Evolutionary conservation across 2,113 vertebrate genomes (phyloP).

Genomic region (Craseonycteris thonglongyai): DNA sequence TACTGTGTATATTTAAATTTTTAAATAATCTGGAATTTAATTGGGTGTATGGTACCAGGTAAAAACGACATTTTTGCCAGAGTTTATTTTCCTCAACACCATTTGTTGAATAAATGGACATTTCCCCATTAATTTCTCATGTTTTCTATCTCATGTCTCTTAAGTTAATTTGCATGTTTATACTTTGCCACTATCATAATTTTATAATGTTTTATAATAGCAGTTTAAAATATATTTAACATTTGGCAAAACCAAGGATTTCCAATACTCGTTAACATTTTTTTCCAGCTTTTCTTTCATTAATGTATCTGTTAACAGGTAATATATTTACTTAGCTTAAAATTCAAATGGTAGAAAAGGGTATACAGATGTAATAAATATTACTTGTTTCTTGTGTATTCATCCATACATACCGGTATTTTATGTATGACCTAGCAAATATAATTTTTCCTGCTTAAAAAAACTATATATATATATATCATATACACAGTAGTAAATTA

Average conservation of each 20-base stretch:
- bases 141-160: not conserved
- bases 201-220: not conserved
- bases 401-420: not conserved
- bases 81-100: not conserved
- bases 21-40: not conserved
- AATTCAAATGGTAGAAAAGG: not conserved
- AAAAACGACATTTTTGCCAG: not conserved
- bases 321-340: not conserved
- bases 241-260: not conserved
- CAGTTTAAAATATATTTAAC: not conserved
- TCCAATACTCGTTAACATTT: not conserved
- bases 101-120: not conserved
- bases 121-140: not conserved
- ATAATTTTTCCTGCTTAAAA: not conserved
- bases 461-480: not conserved
- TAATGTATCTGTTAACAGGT: not conserved
- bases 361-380: not conserved
- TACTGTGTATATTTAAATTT: conserved; percentile 5
- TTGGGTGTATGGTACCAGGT: not conserved
- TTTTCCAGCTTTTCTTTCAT: not conserved
- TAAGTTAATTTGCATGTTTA: not conserved
- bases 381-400: not conserved
- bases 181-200: not conserved
- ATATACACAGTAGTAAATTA: not conserved
- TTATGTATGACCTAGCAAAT: not conserved